These are phyloP conservation scores for Ploceus nigricollis DNA, from an alignment of 2,113 vertebrate genomes.

Conservation along the genomic window DNA sequence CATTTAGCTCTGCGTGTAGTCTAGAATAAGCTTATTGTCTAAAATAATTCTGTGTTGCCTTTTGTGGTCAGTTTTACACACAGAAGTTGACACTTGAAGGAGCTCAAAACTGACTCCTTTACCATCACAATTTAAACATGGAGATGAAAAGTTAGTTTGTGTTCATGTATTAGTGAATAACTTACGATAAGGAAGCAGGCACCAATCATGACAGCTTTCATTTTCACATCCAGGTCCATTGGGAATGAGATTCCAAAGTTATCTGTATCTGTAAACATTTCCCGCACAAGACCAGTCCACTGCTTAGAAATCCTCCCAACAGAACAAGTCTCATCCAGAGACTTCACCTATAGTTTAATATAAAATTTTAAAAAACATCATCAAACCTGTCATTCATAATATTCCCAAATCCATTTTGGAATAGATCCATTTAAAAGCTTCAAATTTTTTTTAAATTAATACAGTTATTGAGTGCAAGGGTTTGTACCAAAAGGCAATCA, in stretches of 20 bases:
- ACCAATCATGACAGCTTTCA: slow-evolving; percentile 91
- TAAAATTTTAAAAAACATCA: neutral
- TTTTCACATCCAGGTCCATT: slow-evolving; percentile 88
- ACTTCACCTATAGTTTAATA: slow-evolving; percentile 78
- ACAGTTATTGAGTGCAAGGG: neutral
- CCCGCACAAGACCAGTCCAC: slow-evolving; percentile 85
- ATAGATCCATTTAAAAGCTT: neutral
- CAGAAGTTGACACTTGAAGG: neutral
- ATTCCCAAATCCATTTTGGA: neutral
- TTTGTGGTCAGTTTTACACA: neutral
- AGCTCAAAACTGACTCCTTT: neutral
- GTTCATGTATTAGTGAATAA: neutral
- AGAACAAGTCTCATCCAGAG: slow-evolving; percentile 78
- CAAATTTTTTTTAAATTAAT: neutral
- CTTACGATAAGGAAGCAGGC: slow-evolving; percentile 95
- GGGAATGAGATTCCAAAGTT: slow-evolving; percentile 94
- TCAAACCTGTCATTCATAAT: neutral
- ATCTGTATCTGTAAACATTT: slow-evolving; percentile 85
- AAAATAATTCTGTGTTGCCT: neutral
- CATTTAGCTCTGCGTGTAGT: neutral
- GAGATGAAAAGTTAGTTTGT: neutral
- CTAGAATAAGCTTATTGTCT: neutral
- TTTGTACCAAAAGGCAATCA: neutral
- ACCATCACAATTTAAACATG: neutral
- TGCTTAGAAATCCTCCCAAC: slow-evolving; percentile 93